Evolutionary conservation across 2,888 invertebrate genomes (phyloP), one percentile per base, ranked within the genome.

Genomic region (Idaea dimidiata): DNA sequence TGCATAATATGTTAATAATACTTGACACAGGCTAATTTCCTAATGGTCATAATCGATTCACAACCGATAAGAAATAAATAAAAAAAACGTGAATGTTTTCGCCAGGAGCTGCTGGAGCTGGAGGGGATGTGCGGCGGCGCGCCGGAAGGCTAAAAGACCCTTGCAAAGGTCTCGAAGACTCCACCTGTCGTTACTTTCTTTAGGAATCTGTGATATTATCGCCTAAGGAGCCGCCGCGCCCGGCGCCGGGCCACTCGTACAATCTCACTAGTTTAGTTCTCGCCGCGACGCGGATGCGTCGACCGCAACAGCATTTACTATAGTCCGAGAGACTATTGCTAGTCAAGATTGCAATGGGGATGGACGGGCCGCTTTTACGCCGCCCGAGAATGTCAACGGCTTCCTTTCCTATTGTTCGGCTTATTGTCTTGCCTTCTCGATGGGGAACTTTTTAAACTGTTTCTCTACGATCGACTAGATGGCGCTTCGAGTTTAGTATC

Each of bases 131-230:
- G 89, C 72, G 88, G 88, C 71, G 88, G 84, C 68, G 84, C 86
- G 67, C 80, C 87, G 5, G 88, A 88, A 59, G 89, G 88, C 66
- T 89, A 89, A 66, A 18, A 59, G 17, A 56, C 16, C 43, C 59
- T 33, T 43, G 61, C 58, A 64, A 54, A 65, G 32, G 57, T 58
- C 58, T 53, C 62, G 62, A 58, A 59, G 70, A 68, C 73, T 64
- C 68, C 69, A 75, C 77, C 77, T 74, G 75, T 80, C 77, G 72
- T 69, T 74, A 61, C 79, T 85, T 81, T 76, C 80, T 83, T 83
- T 86, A 85, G 85, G 82, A 87, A 89, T 89, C 90, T 90, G 89
- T 90, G 90, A 90, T 90, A 90, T 90, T 90, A 89, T 84, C 87
- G 88, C 88, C 88, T 89, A 86, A 87, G 89, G 83, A 85, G 84